Evolutionary conservation across 1,140 invertebrate species (phyloP).

Genomic region (Plectrocnemia conspersa): DNA sequence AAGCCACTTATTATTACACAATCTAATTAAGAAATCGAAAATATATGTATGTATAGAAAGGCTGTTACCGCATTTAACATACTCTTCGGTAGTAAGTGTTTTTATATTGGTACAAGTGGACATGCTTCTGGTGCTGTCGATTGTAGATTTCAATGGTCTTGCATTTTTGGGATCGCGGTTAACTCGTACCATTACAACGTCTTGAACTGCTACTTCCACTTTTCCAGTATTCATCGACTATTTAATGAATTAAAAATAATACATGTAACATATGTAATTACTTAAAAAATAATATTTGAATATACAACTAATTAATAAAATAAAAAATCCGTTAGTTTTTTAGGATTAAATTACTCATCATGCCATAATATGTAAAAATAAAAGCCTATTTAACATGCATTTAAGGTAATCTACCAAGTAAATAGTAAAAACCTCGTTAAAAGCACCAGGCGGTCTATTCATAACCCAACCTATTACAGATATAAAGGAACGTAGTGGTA

Average conservation of each 20-base stretch:
- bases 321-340: no score
- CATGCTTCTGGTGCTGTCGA: conserved; percentile 39
- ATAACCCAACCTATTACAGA: conserved; percentile 43
- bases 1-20: not conserved
- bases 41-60: no score
- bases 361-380: no score
- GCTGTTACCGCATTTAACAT: conserved; percentile 38
- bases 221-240: conserved; percentile 44
- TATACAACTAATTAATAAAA: conserved; percentile 5
- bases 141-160: not conserved
- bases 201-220: conserved; percentile 44
- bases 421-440: conserved; percentile 37
- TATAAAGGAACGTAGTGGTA: conserved; percentile 44
- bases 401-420: no score
- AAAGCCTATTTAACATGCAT: no score
- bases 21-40: no score
- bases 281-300: not conserved
- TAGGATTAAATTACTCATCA: no score
- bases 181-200: conserved; percentile 42
- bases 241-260: conserved; percentile 11
- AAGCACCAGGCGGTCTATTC: conserved; percentile 39
- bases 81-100: conserved; percentile 22
- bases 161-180: conserved; percentile 31
- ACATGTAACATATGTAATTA: not conserved
- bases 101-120: conserved; percentile 7